A percentile compares a stretch with the other conserved stretches of the same genome.
These are phyloP conservation scores for Tangara arthus DNA, from an alignment of 2,797 vertebrate genomes.

Conservation along the genomic window DNA sequence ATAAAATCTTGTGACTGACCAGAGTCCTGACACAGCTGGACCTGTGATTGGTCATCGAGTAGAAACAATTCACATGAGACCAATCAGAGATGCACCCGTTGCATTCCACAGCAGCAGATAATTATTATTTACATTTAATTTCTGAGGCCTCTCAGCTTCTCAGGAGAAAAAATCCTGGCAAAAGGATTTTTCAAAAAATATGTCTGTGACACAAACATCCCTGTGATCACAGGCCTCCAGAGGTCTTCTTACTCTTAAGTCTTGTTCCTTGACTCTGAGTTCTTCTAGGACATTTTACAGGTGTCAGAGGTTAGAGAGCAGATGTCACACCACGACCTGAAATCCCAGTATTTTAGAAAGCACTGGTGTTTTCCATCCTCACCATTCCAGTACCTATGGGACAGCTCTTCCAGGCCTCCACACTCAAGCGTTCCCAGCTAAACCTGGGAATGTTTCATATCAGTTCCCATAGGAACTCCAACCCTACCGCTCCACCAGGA, in stretches of 20 bases:
- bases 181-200: no score
- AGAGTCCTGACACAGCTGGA: no score
- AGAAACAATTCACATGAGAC: no score
- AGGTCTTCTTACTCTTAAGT: not conserved
- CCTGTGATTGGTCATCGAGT: no score
- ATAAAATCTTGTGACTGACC: no score
- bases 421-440: not conserved
- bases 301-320: not conserved
- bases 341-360: not conserved
- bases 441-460: not conserved
- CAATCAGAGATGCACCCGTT: no score
- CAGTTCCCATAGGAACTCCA: not conserved
- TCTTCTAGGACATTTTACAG: not conserved
- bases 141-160: no score
- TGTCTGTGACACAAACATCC: not conserved
- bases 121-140: no score
- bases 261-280: not conserved
- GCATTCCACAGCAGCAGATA: no score
- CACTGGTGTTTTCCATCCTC: not conserved
- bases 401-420: not conserved
- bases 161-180: no score
- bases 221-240: not conserved
- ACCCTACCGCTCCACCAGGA: not conserved
- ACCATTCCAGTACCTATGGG: accelerated
- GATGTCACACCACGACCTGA: not conserved